These are phyloP conservation scores for Prorops nasuta DNA, from an alignment of 1,140 invertebrate species.

Conservation along the genomic window DNA sequence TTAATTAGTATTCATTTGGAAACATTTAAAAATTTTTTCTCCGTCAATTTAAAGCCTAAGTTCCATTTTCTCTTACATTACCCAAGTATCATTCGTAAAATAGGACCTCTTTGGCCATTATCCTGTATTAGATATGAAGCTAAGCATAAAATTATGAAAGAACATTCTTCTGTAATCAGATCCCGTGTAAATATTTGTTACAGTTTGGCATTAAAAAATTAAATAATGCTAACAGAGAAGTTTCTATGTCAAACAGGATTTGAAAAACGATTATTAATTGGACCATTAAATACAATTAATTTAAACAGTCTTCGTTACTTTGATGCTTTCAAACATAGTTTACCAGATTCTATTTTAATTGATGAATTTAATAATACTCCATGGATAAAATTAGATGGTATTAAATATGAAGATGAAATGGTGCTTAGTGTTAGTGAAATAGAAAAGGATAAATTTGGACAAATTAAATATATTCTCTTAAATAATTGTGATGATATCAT, in stretches of 20 bases:
- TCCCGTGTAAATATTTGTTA: conserved; percentile 19
- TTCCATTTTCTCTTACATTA: conserved; percentile 27
- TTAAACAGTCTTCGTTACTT: conserved; percentile 3
- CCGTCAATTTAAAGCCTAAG: conserved; percentile 22
- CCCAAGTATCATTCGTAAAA: conserved; percentile 9
- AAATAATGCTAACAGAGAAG: conserved; percentile 13
- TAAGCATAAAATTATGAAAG: conserved; percentile 23
- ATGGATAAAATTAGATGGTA: conserved; percentile 13
- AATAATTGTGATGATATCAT: neutral
- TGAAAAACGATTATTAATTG: neutral
- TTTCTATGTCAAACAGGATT: conserved; percentile 10
- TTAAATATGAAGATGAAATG: conserved; percentile 3
- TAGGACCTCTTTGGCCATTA: conserved; percentile 20
- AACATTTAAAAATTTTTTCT: conserved; percentile 21
- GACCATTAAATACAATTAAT: neutral
- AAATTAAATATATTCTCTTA: neutral
- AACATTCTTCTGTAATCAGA: conserved; percentile 7
- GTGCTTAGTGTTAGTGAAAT: neutral
- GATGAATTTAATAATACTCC: neutral
- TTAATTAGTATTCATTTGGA: conserved; percentile 15
- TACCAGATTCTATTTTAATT: neutral
- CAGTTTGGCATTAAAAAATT: conserved; percentile 17
- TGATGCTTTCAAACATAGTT: neutral
- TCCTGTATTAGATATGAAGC: conserved; percentile 22
- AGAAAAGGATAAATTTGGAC: neutral